phyloP scores from a whole-genome alignment of 2,113 vertebrate genomes.

The Halichoeres trimaculatus region DNA sequence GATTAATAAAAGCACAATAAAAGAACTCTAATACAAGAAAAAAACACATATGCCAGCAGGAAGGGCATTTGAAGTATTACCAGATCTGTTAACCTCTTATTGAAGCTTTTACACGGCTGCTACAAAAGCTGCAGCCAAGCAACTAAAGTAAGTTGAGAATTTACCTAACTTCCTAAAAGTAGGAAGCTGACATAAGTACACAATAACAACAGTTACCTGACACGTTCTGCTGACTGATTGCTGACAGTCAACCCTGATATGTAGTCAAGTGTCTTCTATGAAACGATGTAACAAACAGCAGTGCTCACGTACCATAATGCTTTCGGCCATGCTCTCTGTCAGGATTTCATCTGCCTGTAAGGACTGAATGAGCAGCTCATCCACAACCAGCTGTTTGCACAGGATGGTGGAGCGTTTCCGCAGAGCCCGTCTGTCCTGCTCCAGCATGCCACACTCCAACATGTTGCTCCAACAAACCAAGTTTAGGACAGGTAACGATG shows the following conservation, averaged over 20 bases:
- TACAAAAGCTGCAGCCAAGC: no score
- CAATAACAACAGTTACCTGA: no score
- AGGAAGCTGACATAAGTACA: no score
- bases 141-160: no score
- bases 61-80: no score
- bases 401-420: slow-evolving; percentile 63
- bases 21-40: no score
- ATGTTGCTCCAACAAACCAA: slow-evolving; percentile 53
- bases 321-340: slow-evolving; percentile 82
- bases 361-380: slow-evolving; percentile 79
- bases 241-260: not conserved
- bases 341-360: slow-evolving; percentile 79
- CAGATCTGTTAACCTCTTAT: no score
- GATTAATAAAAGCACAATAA: no score
- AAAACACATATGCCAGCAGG: no score
- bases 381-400: slow-evolving; percentile 81
- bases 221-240: not conserved
- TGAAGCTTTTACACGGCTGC: no score
- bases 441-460: slow-evolving; percentile 80
- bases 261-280: not conserved
- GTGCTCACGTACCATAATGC: slow-evolving; percentile 75
- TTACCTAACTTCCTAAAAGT: no score
- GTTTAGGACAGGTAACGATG: not conserved
- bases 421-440: slow-evolving; percentile 70
- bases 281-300: no score